Evolutionary conservation across 2,797 vertebrate genomes (phyloP), one percentile per base, ranked within the genome.

Genomic region (Serranus cabrilla): DNA sequence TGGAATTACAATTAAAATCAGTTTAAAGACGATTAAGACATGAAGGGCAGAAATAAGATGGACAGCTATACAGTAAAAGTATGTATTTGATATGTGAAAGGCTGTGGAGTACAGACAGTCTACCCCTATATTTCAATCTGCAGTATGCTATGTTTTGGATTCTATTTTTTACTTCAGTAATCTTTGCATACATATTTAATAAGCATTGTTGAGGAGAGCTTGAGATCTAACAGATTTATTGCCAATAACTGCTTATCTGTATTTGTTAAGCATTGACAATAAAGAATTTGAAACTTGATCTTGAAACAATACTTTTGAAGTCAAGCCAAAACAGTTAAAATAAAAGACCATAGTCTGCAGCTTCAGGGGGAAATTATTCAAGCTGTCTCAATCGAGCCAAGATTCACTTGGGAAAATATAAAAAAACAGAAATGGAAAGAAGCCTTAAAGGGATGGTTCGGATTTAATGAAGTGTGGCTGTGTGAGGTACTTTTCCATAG

Each of bases 1-100:
- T 16, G 25, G 21, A 71, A 60, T 71, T 11, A 60, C 46, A 55
- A 39, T 54, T 52, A 40, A 61, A 16, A 40, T 63, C 12, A 21
- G 42, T 56, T 73, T 40, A 10, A 40, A 56, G 60, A 63, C 5
- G 16, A 46, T 46, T 13, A 43, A n/a, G 37, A 20, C 9, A 54
- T 10, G 9, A 34, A 9, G 39, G 9, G 16, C 18, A 17, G 13
- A 49, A 40, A 47, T 50, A 12, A n/a, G 11, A 23, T 16, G 8
- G 43, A 40, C n/a, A 31, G 11, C 20, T n/a, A 39, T 7, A 34
- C 16, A 31, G 23, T 66, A 45, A n/a, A 56, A 37, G 25, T 12
- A 39, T 47, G 37, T 7, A 18, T 54, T 67, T 14, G 20, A 46
- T 25, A 18, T 14, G 5, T 59, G 2, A 49, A 60, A 27, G 14